phyloP scores from a whole-genome alignment of 2,113 vertebrate genomes.

The Casuarius casuarius region DNA sequence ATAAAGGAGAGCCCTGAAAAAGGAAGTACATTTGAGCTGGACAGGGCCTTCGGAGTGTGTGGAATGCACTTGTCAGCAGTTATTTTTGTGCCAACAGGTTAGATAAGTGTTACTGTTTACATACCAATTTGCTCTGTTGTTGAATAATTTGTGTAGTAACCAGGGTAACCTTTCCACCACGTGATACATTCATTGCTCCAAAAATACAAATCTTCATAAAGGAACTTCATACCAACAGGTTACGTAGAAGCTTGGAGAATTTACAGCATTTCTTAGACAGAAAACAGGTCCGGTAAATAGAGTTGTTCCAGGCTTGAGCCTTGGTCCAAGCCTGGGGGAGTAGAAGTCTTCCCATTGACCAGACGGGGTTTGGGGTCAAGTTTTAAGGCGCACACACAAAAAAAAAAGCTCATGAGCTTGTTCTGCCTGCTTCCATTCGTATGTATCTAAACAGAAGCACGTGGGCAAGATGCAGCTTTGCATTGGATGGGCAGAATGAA shows the following conservation, averaged over 20 bases:
- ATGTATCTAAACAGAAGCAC: background rate
- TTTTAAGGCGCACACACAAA: background rate
- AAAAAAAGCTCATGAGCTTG: background rate
- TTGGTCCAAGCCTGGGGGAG: background rate
- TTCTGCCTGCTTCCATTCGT: background rate
- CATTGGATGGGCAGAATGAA: background rate
- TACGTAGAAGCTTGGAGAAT: background rate
- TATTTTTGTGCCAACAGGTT: slow-evolving; percentile 62
- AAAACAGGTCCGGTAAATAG: background rate
- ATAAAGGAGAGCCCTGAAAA: background rate
- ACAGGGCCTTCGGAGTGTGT: slow-evolving; percentile 35
- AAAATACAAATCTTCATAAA: slow-evolving; percentile 33
- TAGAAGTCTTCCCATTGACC: background rate
- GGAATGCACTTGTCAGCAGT: slow-evolving; percentile 71
- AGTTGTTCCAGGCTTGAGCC: background rate
- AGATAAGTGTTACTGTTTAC: slow-evolving; percentile 73
- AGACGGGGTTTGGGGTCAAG: background rate
- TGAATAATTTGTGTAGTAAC: slow-evolving; percentile 61
- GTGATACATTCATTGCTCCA: slow-evolving; percentile 16
- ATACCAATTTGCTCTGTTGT: slow-evolving; percentile 69
- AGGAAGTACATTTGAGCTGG: slow-evolving; percentile 2
- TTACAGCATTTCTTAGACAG: background rate
- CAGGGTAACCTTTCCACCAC: slow-evolving; percentile 33
- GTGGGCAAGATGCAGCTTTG: background rate
- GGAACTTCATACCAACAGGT: background rate